Base-by-base conservation (phyloP, 2,797 vertebrate species). In the Pseudomugil tenellus region DNA sequence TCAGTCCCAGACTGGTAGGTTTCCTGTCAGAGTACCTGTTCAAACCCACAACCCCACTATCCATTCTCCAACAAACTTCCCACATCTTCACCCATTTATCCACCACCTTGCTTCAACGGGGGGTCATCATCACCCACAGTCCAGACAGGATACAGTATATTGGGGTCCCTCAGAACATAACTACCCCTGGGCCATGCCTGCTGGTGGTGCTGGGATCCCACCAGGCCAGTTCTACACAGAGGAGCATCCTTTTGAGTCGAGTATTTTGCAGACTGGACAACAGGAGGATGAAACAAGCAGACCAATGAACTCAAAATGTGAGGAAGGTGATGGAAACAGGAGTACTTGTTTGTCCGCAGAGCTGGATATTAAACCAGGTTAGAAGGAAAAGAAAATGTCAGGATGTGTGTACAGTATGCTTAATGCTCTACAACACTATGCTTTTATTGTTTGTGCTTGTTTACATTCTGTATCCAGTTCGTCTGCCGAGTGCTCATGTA, bases 331-430 rank as follows among this genome's bases (percentile, higher is more conserved):
- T 10, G 49, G 67, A 29, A 67, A 72, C 51, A 67, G 58, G 57
- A 63, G 53, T 34, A 73, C 70, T 37, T 14, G 55, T 48, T 72
- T 62, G 13, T 81, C 81, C 4, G 84, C 80, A 61, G 92, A 92
- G 4, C 77, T 93, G 51, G 92, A 94, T 41, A 37, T 86, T 39
- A 92, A 89, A 81, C 91, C 93, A 89, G 93, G 94, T 94, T n/a
- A 29, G 61, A 79, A 43, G 16, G 8, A 19, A 26, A 58, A 23
- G 31, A 53, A 66, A 11, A 53, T 9, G 2, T 34, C n/a, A 23
- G 19, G 6, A 8, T 37, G 16, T 37, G 12, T 34, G 14, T 43
- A 29, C 12, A 41, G 19, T 55, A 6, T 25, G 2, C 51, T 71
- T 21, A n/a, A 3, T 7, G 4, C 23, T 66, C 6, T 31, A 39